Conservation (phyloP, 2,113 vertebrate genomes). For the Pandion haliaetus region DNA sequence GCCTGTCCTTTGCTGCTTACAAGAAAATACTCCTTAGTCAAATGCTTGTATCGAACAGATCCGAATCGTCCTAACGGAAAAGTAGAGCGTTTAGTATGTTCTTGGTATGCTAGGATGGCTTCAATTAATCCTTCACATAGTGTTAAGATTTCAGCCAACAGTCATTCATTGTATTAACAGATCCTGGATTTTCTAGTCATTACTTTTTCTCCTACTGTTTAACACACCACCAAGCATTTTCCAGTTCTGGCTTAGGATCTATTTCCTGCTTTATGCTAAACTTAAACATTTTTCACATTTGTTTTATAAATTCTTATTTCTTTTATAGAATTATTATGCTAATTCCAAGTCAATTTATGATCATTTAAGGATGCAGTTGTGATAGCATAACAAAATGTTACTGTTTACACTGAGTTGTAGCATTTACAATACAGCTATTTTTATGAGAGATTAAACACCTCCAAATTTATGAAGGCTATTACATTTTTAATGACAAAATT, state of each 20-base stretch:
- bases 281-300: neutral
- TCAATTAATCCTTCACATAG: neutral
- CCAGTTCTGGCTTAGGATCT: neutral
- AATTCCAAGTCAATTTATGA: constrained; percentile 19
- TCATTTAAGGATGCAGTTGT: constrained; percentile 2
- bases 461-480: constrained; percentile 4
- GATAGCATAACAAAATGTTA: constrained; percentile 3
- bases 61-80: neutral
- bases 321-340: constrained; percentile 24
- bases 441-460: constrained; percentile 17
- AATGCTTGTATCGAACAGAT: neutral
- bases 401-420: neutral
- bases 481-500: neutral
- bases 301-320: constrained; percentile 13
- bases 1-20: neutral
- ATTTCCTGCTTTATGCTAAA: neutral
- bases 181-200: neutral
- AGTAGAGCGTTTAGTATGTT: neutral
- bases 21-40: neutral
- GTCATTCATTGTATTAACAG: neutral
- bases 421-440: neutral
- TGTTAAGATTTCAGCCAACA: neutral
- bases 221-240: neutral
- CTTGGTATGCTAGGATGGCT: neutral
- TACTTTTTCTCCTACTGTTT: neutral